Base-by-base conservation (phyloP, 2,113 vertebrate species). In the Cricetomys ansorgei region DNA sequence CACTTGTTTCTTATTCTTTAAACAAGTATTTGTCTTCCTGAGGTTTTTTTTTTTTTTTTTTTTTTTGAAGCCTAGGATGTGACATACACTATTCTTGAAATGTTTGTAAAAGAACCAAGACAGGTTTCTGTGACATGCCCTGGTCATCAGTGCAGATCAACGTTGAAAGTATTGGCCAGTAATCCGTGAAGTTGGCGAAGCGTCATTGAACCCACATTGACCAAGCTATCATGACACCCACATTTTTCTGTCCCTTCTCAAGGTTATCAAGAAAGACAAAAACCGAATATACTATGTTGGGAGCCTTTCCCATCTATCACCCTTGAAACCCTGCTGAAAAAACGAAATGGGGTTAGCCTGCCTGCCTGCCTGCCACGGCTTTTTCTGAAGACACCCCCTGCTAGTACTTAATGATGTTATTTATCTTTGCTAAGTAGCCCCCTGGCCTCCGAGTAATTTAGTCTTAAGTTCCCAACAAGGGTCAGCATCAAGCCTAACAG, bases 341-440 rank as follows among this genome's bases (percentile, higher is more conserved):
- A 81, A 79, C 90, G 72, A 96, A 96, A 83, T 79, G 94, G 96
- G 92, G 96, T 95, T 96, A 73, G 94, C 92, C 64, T 84, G 80
- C 80, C n/a, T 77, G 94, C 92, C 64, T 84, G 80, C 80, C n/a
- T 77, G 69, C 80, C 70, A 12, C 12, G 65, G 48, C 65, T 88
- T 76, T 97, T 87, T 92, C 84, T n/a, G 87, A 48, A 96, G 84
- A 81, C 95, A 96, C 84, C 95, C 89, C 96, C 95, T 85, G 27
- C 93, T 67, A 86, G 48, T 80, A 40, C 59, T 84, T 96, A 94
- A 95, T 92, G 95, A 93, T 95, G 85, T 94, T 94, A 96, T 96
- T 97, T 96, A 91, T 97, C 97, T 97, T 96, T 94, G 89, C 85
- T 97, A 89, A 96, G 90, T 62, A 97, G 97, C 59, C 94, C 75